A percentile compares a stretch with the other conserved stretches of the same genome.
Conservation (phyloP, 2,797 vertebrate genomes). For the Pristis pectinata region DNA sequence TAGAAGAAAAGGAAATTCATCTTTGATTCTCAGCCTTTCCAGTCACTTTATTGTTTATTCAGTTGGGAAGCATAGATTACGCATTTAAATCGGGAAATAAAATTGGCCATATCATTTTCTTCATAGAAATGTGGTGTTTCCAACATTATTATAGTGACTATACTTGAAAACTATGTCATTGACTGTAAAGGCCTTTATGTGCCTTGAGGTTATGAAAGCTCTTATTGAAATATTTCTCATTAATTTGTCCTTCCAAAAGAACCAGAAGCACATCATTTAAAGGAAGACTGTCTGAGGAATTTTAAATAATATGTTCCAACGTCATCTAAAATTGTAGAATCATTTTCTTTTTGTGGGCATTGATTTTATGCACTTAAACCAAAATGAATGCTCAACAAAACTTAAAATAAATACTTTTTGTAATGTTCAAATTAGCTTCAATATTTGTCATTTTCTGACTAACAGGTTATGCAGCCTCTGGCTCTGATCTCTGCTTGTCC, state of each 20-base stretch:
- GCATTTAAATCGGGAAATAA: neutral
- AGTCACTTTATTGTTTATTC: slow-evolving; percentile 19
- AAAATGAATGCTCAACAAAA: neutral
- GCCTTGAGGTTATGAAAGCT: too few species aligned
- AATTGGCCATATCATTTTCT: slow-evolving; percentile 28
- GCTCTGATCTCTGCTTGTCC: neutral
- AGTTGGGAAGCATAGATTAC: slow-evolving; percentile 9
- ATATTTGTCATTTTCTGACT: neutral
- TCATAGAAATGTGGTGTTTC: neutral
- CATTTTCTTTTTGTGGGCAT: neutral
- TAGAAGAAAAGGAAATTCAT: neutral
- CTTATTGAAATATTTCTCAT: neutral
- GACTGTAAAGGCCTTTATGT: too few species aligned
- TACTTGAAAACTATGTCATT: neutral
- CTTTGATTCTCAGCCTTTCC: slow-evolving; percentile 19
- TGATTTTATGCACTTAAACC: neutral
- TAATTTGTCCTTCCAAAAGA: neutral
- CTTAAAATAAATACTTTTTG: neutral
- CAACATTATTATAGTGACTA: neutral
- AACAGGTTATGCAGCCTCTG: neutral
- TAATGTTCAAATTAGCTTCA: neutral
- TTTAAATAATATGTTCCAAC: neutral
- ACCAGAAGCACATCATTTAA: neutral
- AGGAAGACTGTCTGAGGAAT: neutral
- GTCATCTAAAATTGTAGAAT: neutral